Percentiles rank a stretch among this genome's conserved stretches.
Evolutionary conservation across 2,888 invertebrate species (phyloP).

Genomic region (Zygogramma bicolorata): DNA sequence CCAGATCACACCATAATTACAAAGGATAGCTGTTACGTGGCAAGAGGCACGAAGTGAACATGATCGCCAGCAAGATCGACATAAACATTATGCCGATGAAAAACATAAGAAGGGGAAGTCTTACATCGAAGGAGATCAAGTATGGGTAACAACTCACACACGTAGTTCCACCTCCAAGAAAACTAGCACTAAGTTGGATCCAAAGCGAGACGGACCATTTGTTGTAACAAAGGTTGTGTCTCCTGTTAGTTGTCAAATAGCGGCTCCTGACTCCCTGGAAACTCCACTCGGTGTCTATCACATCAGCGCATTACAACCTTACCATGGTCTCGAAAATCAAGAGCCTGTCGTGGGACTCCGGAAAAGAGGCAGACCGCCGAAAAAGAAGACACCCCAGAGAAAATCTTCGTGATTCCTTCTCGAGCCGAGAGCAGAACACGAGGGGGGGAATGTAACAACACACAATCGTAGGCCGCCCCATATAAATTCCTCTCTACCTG

Average conservation of each 20-base stretch:
- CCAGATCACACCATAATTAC: conserved; percentile 12
- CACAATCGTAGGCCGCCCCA: too few relatives aligned
- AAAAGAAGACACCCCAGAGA: too few relatives aligned
- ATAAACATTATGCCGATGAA: conserved; percentile 3
- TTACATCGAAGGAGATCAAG: conserved; percentile 8
- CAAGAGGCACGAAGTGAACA: neutral
- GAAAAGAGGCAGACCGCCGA: too few relatives aligned
- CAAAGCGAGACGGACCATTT: too few relatives aligned
- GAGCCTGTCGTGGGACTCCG: too few relatives aligned
- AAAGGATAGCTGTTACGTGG: conserved; percentile 5
- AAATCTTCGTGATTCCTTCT: too few relatives aligned
- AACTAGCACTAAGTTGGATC: neutral
- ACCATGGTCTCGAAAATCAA: too few relatives aligned
- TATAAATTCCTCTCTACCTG: too few relatives aligned
- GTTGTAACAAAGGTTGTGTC: conserved; percentile 2
- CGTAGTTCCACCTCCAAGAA: neutral
- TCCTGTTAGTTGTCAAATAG: conserved; percentile 3
- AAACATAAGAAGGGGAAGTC: conserved; percentile 6
- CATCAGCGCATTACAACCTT: too few relatives aligned
- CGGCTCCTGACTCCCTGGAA: conserved; percentile 19
- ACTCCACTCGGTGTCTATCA: conserved; percentile 22
- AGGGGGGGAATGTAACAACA: too few relatives aligned
- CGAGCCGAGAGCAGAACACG: too few relatives aligned
- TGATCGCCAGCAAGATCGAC: conserved; percentile 13
- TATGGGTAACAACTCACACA: too few relatives aligned